Evolutionary conservation across 1,140 invertebrate species (phyloP).

Genomic region (Habropoda laboriosa): DNA sequence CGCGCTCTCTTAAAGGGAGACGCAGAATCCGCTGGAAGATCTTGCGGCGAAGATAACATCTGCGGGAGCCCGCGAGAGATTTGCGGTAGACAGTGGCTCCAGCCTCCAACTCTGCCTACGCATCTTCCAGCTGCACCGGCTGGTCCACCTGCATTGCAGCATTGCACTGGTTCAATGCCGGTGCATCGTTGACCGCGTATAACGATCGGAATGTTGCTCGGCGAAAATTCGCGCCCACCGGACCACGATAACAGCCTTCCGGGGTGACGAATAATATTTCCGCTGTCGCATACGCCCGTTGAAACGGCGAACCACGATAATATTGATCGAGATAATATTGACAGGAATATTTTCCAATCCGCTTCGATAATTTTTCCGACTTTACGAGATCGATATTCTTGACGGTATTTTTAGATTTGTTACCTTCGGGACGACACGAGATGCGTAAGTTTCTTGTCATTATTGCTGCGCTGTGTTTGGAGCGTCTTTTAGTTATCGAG

Average conservation of each 20-base stretch:
- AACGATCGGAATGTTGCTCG: slow-evolving; percentile 42
- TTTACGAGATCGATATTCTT: too few relatives aligned
- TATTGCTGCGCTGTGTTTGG: too few relatives aligned
- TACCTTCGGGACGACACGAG: too few relatives aligned
- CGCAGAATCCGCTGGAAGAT: slow-evolving; percentile 40
- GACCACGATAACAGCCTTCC: background rate
- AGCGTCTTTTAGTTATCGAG: too few relatives aligned
- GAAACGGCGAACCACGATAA: too few relatives aligned
- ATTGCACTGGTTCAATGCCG: slow-evolving; percentile 49
- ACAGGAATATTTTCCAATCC: too few relatives aligned
- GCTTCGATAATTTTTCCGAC: too few relatives aligned
- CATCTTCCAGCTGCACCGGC: slow-evolving; percentile 43
- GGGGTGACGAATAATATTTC: too few relatives aligned
- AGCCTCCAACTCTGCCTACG: slow-evolving; percentile 48
- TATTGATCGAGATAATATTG: too few relatives aligned
- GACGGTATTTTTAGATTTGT: too few relatives aligned
- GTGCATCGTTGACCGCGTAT: slow-evolving; percentile 37
- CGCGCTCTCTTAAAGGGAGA: slow-evolving; percentile 8
- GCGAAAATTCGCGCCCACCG: slow-evolving; percentile 21
- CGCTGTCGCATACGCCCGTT: too few relatives aligned
- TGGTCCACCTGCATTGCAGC: slow-evolving; percentile 55
- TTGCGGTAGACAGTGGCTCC: slow-evolving; percentile 47
- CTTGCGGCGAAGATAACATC: slow-evolving; percentile 47
- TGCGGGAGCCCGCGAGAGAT: slow-evolving; percentile 52
- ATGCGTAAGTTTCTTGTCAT: too few relatives aligned